Percentiles rank a stretch among this genome's conserved stretches.
Conservation (phyloP, 2,113 vertebrate genomes). For the human (Homo sapiens) region DNA sequence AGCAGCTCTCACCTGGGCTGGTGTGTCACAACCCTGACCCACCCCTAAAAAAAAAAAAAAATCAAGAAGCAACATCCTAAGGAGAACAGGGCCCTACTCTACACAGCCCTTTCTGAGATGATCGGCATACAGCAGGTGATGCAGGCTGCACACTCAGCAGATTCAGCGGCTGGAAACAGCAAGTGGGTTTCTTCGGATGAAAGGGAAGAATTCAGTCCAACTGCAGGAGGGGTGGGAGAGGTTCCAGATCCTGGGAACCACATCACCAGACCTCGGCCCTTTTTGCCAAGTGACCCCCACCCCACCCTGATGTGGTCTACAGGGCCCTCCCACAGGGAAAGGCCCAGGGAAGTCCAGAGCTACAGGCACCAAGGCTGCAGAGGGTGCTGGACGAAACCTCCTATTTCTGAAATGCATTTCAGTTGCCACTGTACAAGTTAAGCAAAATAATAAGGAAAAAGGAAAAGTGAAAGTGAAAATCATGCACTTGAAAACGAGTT, state of each 20-base stretch:
- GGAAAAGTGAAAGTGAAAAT: constrained; percentile 82
- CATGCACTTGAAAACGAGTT: constrained; percentile 92
- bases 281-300: not conserved
- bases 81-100: constrained; percentile 67
- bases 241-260: not conserved
- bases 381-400: constrained; percentile 83
- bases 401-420: constrained; percentile 82
- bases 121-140: constrained; percentile 45
- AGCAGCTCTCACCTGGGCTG: constrained; percentile 68
- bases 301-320: not conserved
- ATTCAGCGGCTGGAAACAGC: not conserved
- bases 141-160: not conserved
- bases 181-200: not conserved
- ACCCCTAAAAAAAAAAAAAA: constrained; percentile 57
- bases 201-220: not conserved
- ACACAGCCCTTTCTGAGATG: constrained; percentile 71
- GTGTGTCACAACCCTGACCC: not conserved
- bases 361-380: constrained; percentile 80
- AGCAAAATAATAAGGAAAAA: constrained; percentile 82
- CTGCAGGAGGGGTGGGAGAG: accelerated
- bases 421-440: constrained; percentile 87
- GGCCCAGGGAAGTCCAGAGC: constrained; percentile 43
- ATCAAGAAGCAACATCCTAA: not conserved
- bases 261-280: not conserved
- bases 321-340: not conserved